Percentiles rank a stretch among this genome's conserved stretches.
phyloP scores from a whole-genome alignment of 2,797 vertebrate genomes.

The Tapirus indicus region DNA sequence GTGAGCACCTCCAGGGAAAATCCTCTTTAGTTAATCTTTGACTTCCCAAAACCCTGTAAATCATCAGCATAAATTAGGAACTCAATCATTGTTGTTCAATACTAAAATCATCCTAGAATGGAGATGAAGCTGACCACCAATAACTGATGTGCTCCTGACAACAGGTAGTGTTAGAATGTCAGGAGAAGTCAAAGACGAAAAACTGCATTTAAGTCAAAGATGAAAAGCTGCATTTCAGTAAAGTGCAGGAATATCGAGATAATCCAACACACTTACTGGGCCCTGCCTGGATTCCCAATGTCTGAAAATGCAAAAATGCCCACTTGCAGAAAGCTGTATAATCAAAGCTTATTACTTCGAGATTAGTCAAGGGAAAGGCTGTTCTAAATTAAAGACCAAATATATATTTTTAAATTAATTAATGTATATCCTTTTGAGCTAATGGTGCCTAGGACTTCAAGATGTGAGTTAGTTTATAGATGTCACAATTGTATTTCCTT shows the following conservation, averaged over 20 bases:
- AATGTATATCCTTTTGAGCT: not conserved
- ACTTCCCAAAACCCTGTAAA: not conserved
- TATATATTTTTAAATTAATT: slow-evolving; percentile 10
- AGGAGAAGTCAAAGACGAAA: not conserved
- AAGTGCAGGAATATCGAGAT: not conserved
- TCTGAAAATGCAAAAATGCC: slow-evolving; percentile 13
- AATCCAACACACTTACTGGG: not conserved
- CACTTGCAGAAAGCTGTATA: not conserved
- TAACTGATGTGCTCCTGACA: not conserved
- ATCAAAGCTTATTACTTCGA: not conserved
- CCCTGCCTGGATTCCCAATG: not conserved
- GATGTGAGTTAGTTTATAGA: not conserved
- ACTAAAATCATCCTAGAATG: not conserved
- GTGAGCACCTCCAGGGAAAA: not conserved
- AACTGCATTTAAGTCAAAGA: not conserved
- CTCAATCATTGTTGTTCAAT: not conserved
- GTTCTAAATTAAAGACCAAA: not conserved
- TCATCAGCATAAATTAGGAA: not conserved
- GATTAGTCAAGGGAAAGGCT: not conserved
- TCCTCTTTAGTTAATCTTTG: not conserved
- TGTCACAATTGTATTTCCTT: not conserved
- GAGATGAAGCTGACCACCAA: not conserved
- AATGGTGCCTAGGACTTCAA: not conserved
- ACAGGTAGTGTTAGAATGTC: not conserved
- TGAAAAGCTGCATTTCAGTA: not conserved